phyloP scores from a whole-genome alignment of 2,888 invertebrate species.

The Cremastobaeus sp. region DNA sequence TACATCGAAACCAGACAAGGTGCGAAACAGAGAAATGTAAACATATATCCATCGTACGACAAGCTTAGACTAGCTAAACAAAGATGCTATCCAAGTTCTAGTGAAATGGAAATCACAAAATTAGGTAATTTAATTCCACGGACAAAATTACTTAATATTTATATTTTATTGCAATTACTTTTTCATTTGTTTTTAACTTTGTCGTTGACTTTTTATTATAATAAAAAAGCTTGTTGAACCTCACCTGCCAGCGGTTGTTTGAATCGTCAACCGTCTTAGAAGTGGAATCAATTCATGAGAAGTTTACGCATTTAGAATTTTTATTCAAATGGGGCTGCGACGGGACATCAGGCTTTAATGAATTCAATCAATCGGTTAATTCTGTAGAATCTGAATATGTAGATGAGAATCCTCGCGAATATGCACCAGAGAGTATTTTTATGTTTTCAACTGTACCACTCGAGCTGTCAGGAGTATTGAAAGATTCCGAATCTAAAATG shows the following conservation, averaged over 20 bases:
- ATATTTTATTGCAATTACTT: not conserved
- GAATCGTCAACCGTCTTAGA: too few relatives aligned
- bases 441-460: constrained; percentile 19
- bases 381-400: not conserved
- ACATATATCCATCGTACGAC: constrained; percentile 16
- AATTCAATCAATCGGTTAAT: constrained; percentile 29
- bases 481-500: not conserved
- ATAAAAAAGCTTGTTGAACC: constrained; percentile 10
- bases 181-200: not conserved
- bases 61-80: constrained; percentile 1
- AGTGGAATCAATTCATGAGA: too few relatives aligned
- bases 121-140: constrained; percentile 1
- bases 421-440: constrained; percentile 18
- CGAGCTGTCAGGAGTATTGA: not conserved
- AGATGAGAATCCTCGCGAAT: constrained; percentile 1
- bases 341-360: constrained; percentile 16
- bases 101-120: constrained; percentile 11
- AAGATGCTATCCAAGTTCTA: constrained; percentile 6
- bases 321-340: constrained; percentile 47
- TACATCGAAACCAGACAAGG: constrained; percentile 5
- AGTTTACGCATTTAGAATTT: constrained; percentile 18
- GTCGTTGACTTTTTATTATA: not conserved
- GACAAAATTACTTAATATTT: not conserved
- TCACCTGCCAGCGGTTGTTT: constrained; percentile 9
- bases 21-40: constrained; percentile 5